Base-by-base conservation (phyloP, 2,797 vertebrate species). In the Mus spretus region DNA sequence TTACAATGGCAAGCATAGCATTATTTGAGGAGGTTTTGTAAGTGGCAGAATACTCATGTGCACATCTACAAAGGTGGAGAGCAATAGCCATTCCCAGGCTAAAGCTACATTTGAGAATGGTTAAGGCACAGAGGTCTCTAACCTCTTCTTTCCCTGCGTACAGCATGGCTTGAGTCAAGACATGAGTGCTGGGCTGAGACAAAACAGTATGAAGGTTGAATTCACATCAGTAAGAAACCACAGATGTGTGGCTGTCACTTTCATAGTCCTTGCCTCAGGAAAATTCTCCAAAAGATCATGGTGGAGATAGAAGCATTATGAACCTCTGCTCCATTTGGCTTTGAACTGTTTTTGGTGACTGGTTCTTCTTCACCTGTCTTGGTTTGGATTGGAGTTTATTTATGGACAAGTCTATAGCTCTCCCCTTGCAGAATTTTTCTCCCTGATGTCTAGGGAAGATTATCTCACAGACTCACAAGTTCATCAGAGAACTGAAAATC, bases 261-360 rank as follows among this genome's bases (percentile, higher is more conserved):
- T 13, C 22, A 74, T 3, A 85, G 61, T n/a, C 31, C 22, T 84
- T 37, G 3, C 8, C 31, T 75, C 34, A 82, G 67, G 72, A 96
- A 97, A 88, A 40, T 59, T 84, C 9, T 50, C 74, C 24, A 79
- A 50, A 97, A 86, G 8, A 70, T 1, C 90, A 31, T 34, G 5
- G 28, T 90, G n/a, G 94, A 95, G 28, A 89, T 28, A 85, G 17
- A 83, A 85, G 44, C 55, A 92, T 89, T 85, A 10, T 0, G 81
- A 81, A 37, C 1, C 22, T 75, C 59, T 81, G 12, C 6, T 86
- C 20, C 80, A 44, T 55, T 82, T 87, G 17, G 14, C 61, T 96
- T 90, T 92, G 78, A 85, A 83, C 1, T 75, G 19, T 83, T 92
- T 75, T 85, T 26, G n/a, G 80, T 24, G 87, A 57, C 61, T 88